phyloP scores from a whole-genome alignment of 2,113 vertebrate species.

The Tor tambroides region DNA sequence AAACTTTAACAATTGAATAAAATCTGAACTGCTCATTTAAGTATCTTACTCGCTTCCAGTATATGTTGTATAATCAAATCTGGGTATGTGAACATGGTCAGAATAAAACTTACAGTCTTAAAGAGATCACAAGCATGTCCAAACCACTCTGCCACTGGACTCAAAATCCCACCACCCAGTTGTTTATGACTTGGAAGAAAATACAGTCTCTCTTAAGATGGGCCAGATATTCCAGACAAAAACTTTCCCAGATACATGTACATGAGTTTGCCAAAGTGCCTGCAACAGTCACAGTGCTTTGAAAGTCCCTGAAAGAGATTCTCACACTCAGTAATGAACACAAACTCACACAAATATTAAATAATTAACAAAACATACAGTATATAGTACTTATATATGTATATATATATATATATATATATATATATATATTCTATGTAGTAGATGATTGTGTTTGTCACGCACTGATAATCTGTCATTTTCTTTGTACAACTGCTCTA shows the following conservation, averaged over 20 bases:
- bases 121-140: slow-evolving; percentile 13
- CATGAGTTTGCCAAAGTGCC: slow-evolving; percentile 2
- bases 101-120: neutral
- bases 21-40: slow-evolving; percentile 10
- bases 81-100: slow-evolving; percentile 8
- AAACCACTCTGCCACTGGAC: neutral
- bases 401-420: too few species aligned
- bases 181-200: neutral
- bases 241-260: slow-evolving; percentile 1
- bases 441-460: neutral
- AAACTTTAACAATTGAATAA: slow-evolving; percentile 14
- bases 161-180: slow-evolving; percentile 16
- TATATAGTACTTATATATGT: neutral
- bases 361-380: neutral
- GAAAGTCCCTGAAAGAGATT: neutral
- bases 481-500: neutral
- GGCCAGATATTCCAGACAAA: slow-evolving; percentile 15
- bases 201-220: neutral
- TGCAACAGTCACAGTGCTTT: neutral
- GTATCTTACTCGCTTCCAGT: neutral
- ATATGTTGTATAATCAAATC: slow-evolving; percentile 12
- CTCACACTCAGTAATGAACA: neutral
- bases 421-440: too few species aligned
- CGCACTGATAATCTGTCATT: neutral
- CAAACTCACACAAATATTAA: too few species aligned